Percentiles rank a stretch among this genome's conserved stretches.
phyloP scores from a whole-genome alignment of 2,113 vertebrate genomes.

The Hoplias malabaricus region DNA sequence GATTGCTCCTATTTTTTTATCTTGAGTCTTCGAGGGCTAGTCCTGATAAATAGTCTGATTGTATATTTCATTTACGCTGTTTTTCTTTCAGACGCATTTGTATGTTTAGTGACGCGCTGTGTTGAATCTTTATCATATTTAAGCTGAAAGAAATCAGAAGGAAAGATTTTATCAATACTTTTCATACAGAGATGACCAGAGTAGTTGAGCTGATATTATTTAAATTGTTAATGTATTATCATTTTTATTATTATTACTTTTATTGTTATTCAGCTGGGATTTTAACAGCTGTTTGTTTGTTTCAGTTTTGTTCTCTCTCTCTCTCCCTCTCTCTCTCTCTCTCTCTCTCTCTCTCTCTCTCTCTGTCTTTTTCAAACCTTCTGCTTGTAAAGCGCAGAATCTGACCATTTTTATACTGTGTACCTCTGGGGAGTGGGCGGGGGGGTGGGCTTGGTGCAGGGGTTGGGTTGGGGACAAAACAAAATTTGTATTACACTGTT shows the following conservation, averaged over 20 bases:
- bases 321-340: too few relatives aligned
- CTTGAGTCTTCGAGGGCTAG: slow-evolving; percentile 57
- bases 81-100: slow-evolving; percentile 25
- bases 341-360: background rate
- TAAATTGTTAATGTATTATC: background rate
- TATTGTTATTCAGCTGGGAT: slow-evolving; percentile 18
- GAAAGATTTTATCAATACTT: background rate
- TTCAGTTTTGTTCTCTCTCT: too few relatives aligned
- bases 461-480: background rate
- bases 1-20: slow-evolving; percentile 46
- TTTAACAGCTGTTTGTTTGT: slow-evolving; percentile 9
- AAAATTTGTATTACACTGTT: slow-evolving; percentile 76
- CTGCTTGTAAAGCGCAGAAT: slow-evolving; percentile 23
- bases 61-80: slow-evolving; percentile 57
- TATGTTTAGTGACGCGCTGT: slow-evolving; percentile 38
- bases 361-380: background rate
- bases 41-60: slow-evolving; percentile 65
- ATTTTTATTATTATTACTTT: background rate
- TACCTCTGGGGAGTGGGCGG: slow-evolving; percentile 51
- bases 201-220: background rate
- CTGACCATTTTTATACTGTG: slow-evolving; percentile 66
- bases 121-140: slow-evolving; percentile 3
- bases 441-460: too few relatives aligned
- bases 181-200: background rate
- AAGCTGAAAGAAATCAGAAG: slow-evolving; percentile 44